phyloP scores from a whole-genome alignment of 2,113 vertebrate species.

The Parus major region DNA sequence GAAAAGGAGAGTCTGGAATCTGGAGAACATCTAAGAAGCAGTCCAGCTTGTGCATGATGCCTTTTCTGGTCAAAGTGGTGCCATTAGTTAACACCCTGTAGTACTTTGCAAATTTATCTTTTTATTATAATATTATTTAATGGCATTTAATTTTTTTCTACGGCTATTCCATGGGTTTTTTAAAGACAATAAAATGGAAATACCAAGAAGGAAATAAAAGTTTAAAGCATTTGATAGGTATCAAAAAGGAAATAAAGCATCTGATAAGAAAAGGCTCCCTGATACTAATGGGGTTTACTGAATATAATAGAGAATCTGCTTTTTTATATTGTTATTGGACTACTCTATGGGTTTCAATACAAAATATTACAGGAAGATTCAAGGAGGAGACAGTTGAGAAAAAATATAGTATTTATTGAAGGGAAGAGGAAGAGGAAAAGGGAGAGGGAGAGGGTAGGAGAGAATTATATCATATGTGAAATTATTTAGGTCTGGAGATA shows the following conservation, averaged over 20 bases:
- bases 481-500: neutral
- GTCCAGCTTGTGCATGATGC: neutral
- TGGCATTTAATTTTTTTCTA: neutral
- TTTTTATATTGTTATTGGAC: neutral
- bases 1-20: neutral
- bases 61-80: neutral
- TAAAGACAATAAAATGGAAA: neutral
- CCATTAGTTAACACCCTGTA: neutral
- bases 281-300: neutral
- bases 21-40: neutral
- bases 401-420: neutral
- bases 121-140: neutral
- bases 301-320: neutral
- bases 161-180: neutral
- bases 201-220: neutral
- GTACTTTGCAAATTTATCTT: neutral
- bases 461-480: neutral
- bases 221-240: neutral
- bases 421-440: neutral
- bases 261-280: neutral
- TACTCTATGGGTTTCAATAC: neutral
- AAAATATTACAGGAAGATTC: neutral
- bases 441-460: neutral
- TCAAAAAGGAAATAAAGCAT: neutral
- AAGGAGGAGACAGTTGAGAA: neutral